Percentiles rank a stretch among this genome's conserved stretches.
Conservation (phyloP, 37 sponge, comb jelly and placozoan species). For the Tethya wilhelma region DNA sequence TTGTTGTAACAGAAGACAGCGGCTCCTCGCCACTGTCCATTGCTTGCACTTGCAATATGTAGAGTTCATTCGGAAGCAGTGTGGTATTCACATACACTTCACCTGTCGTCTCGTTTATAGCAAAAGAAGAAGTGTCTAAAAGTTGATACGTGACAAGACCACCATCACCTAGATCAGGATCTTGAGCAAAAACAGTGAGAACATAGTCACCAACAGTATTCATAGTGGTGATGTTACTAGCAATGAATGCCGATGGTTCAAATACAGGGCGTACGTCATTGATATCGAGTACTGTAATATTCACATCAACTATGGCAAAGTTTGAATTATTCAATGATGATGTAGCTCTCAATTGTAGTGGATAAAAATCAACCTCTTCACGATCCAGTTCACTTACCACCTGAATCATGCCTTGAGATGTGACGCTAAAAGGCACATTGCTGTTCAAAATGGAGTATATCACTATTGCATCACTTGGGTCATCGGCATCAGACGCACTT, state of each 20-base stretch:
- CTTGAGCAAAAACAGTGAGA: slow-evolving; percentile 43
- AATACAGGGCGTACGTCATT: slow-evolving; percentile 59
- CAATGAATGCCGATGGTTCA: not conserved
- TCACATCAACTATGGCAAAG: slow-evolving; percentile 52
- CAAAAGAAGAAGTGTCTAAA: slow-evolving; percentile 7
- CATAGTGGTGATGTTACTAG: slow-evolving; percentile 15
- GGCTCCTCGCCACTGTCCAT: slow-evolving; percentile 37
- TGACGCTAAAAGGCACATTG: too few relatives aligned
- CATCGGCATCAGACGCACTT: slow-evolving; percentile 33
- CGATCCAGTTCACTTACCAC: slow-evolving; percentile 4
- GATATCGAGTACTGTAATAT: slow-evolving; percentile 33
- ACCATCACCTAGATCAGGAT: slow-evolving; percentile 38
- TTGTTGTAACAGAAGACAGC: not conserved
- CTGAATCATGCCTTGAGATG: not conserved
- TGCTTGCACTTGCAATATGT: slow-evolving; percentile 42
- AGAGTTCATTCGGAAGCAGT: not conserved
- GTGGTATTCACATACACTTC: slow-evolving; percentile 30
- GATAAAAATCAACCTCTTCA: slow-evolving; percentile 36
- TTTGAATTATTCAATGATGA: not conserved
- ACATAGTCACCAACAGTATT: slow-evolving; percentile 28
- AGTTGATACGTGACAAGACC: slow-evolving; percentile 34
- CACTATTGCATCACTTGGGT: slow-evolving; percentile 4
- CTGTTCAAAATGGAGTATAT: not conserved
- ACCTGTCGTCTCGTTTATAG: slow-evolving; percentile 52
- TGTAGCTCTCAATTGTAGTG: not conserved